A percentile compares a stretch with the other conserved stretches of the same genome.
Evolutionary conservation across 2,113 vertebrate genomes (phyloP).

Genomic region (Pica pica): DNA sequence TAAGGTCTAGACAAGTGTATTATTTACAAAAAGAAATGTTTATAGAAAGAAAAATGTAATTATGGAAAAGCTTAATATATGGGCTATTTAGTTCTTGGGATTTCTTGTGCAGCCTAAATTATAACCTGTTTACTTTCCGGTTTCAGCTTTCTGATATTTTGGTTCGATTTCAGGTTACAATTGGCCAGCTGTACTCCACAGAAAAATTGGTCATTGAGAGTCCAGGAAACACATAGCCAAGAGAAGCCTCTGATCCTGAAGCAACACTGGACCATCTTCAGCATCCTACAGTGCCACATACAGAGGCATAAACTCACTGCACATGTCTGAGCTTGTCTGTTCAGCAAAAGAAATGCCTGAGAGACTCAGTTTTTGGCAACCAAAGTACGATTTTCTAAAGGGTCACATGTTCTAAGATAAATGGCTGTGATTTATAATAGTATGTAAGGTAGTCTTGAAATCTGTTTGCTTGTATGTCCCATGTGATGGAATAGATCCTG

Average conservation of each 20-base stretch:
- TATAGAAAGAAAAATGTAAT: not conserved
- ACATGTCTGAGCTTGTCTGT: slow-evolving; percentile 4
- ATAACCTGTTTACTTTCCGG: not conserved
- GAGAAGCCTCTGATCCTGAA: not conserved
- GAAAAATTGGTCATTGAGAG: slow-evolving; percentile 79
- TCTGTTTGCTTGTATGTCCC: not conserved
- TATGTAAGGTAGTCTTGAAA: not conserved
- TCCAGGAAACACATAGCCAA: slow-evolving; percentile 48
- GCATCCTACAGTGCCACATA: slow-evolving; percentile 34
- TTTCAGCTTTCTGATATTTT: not conserved
- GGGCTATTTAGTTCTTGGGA: not conserved
- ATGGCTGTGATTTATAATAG: not conserved
- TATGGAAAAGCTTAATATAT: not conserved
- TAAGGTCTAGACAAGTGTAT: not conserved
- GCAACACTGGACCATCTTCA: slow-evolving; percentile 34
- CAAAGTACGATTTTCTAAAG: slow-evolving; percentile 2
- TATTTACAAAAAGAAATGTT: not conserved
- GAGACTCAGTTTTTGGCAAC: slow-evolving; percentile 7
- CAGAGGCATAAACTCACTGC: not conserved
- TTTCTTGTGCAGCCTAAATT: not conserved
- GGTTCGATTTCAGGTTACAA: slow-evolving; percentile 73
- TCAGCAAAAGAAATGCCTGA: slow-evolving; percentile 19
- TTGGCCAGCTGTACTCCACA: slow-evolving; percentile 76
- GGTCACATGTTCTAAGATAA: not conserved
- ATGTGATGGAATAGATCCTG: not conserved